Conservation (phyloP, 2,797 vertebrate species). For the Halcyon chelicuti region DNA sequence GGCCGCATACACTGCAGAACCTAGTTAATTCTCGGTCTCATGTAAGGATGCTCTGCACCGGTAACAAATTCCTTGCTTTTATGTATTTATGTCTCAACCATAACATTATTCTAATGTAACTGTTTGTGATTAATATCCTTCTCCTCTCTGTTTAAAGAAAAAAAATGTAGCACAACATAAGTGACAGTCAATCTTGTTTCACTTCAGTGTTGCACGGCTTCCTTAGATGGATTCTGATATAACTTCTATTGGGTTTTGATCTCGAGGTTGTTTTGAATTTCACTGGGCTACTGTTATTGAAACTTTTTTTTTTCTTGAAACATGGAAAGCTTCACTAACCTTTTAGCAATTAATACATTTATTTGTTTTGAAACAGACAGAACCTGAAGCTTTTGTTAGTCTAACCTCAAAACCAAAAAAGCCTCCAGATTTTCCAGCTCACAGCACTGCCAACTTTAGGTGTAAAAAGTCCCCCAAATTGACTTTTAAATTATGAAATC, state of each 20-base stretch:
- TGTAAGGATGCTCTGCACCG: neutral
- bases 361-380: neutral
- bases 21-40: neutral
- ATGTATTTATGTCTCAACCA: constrained; percentile 56
- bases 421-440: constrained; percentile 6
- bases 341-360: neutral
- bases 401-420: neutral
- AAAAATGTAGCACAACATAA: neutral
- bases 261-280: neutral
- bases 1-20: neutral
- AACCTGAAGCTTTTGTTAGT: neutral
- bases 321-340: neutral
- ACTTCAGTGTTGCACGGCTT: neutral
- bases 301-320: neutral
- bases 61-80: constrained; percentile 31
- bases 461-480: neutral
- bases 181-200: neutral
- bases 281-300: neutral
- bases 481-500: constrained; percentile 25
- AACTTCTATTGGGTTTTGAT: neutral
- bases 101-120: constrained; percentile 70
- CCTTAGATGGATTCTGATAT: neutral
- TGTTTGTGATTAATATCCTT: constrained; percentile 57
- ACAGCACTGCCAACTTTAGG: neutral
- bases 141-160: neutral